Percentiles rank a stretch among this genome's conserved stretches.
These are phyloP conservation scores for Fragum whitleyi DNA, from an alignment of 2,888 invertebrate species.

Conservation along the genomic window DNA sequence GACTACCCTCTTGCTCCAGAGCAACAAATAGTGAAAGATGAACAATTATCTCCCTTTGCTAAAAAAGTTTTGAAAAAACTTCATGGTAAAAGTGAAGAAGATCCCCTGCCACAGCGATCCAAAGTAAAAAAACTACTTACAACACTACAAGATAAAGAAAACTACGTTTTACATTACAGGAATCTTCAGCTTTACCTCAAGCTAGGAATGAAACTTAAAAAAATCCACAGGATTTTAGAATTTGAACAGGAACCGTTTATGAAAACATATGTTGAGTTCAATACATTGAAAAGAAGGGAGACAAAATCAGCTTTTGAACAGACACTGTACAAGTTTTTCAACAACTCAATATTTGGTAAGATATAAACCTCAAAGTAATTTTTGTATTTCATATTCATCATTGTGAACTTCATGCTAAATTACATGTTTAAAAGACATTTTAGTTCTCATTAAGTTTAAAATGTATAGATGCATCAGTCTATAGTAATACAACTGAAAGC, in stretches of 20 bases:
- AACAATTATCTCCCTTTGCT: constrained; percentile 52
- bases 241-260: constrained; percentile 80
- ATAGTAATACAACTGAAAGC: not conserved
- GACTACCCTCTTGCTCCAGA: constrained; percentile 79
- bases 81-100: constrained; percentile 26
- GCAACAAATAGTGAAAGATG: constrained; percentile 45
- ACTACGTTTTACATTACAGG: constrained; percentile 81
- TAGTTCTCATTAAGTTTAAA: not conserved
- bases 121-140: constrained; percentile 67
- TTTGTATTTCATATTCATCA: not conserved
- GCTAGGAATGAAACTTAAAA: constrained; percentile 71
- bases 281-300: constrained; percentile 67
- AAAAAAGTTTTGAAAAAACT: constrained; percentile 42
- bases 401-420: not conserved
- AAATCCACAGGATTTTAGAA: constrained; percentile 76
- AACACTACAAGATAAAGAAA: constrained; percentile 63
- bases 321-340: constrained; percentile 76
- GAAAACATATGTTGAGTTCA: constrained; percentile 79
- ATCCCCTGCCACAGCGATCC: constrained; percentile 35
- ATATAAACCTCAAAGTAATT: too few relatives aligned
- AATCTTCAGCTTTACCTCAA: constrained; percentile 78
- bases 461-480: not conserved
- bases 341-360: constrained; percentile 68
- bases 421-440: not conserved
- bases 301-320: constrained; percentile 80